Evolutionary conservation across 2,113 vertebrate species (phyloP).

Genomic region (Tursiops truncatus): DNA sequence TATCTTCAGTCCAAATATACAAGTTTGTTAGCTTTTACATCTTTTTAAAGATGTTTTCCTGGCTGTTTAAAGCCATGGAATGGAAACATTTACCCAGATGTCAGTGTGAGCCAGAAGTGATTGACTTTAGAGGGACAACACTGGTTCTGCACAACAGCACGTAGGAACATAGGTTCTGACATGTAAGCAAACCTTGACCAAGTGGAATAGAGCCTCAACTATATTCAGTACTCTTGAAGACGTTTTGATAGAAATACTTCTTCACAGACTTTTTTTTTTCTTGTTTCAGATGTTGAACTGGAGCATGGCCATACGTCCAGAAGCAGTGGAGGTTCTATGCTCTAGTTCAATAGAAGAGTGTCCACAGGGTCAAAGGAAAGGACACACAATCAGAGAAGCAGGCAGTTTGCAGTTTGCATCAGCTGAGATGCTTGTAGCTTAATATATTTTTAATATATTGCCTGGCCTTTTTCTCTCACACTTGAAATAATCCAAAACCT

Average conservation of each 20-base stretch:
- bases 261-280: not conserved
- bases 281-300: fast-evolving
- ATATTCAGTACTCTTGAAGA: no score
- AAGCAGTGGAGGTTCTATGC: not conserved
- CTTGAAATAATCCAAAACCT: constrained; percentile 45
- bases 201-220: not conserved
- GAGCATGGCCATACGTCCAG: no score
- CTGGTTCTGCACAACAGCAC: not conserved
- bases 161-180: fast-evolving
- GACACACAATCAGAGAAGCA: fast-evolving
- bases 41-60: not conserved
- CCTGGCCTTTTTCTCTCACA: not conserved
- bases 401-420: no score
- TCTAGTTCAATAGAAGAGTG: no score
- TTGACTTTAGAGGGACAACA: no score
- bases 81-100: not conserved
- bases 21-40: not conserved
- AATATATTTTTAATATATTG: not conserved
- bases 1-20: not conserved
- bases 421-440: not conserved
- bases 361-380: not conserved
- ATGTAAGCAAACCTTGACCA: not conserved
- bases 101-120: not conserved
- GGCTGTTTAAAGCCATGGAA: not conserved
- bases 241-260: not conserved